Evolutionary conservation across 1,140 invertebrate genomes (phyloP).

Genomic region (Atta colombica): DNA sequence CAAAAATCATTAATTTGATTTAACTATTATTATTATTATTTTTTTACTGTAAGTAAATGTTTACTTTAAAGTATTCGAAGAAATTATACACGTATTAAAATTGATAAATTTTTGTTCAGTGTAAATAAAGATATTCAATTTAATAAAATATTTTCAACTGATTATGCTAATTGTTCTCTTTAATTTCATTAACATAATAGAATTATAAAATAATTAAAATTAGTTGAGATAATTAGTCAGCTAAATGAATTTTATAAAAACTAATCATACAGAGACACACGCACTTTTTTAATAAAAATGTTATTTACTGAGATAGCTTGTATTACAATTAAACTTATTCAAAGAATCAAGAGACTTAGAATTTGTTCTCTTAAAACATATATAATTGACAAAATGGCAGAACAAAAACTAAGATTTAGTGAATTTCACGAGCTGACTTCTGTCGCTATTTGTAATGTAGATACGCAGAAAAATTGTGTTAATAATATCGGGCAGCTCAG

Average conservation of each 20-base stretch:
- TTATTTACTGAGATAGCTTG: background rate
- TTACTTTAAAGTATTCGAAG: too few relatives aligned
- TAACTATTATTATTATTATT: too few relatives aligned
- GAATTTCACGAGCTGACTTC: background rate
- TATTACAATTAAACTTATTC: background rate
- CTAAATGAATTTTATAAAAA: background rate
- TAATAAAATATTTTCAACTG: conserved; percentile 10
- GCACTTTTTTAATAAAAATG: background rate
- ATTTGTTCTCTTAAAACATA: background rate
- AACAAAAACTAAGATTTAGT: background rate
- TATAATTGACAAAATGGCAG: background rate
- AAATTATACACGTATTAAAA: too few relatives aligned
- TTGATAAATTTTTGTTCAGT: too few relatives aligned
- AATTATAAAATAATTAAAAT: background rate
- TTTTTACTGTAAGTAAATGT: too few relatives aligned
- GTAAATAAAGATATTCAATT: conserved; percentile 6
- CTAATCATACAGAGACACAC: background rate
- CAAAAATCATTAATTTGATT: too few relatives aligned
- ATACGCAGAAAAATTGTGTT: conserved; percentile 39
- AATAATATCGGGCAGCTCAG: background rate
- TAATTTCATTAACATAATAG: background rate
- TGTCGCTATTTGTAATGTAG: background rate
- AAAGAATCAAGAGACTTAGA: background rate
- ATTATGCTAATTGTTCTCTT: background rate
- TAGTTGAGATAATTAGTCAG: background rate